phyloP scores from a whole-genome alignment of 2,888 invertebrate genomes.

The Ophioninae sp. region DNA sequence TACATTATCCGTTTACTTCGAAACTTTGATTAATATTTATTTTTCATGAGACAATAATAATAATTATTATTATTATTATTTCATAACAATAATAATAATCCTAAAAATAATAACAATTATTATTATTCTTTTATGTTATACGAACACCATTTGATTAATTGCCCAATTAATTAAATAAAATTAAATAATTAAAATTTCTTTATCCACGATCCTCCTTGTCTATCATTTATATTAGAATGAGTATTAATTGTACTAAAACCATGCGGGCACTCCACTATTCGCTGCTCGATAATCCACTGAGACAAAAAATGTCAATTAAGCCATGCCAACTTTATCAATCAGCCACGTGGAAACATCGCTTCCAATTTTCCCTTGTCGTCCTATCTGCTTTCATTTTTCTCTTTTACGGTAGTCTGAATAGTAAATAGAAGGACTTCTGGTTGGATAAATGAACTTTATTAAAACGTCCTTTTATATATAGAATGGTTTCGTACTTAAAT shows the following conservation, averaged over 20 bases:
- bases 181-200: neutral
- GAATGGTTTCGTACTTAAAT: neutral
- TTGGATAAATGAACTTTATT: slow-evolving; percentile 27
- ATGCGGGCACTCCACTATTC: too few species aligned
- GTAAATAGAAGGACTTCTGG: slow-evolving; percentile 7
- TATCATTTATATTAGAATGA: neutral
- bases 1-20: too few species aligned
- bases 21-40: too few species aligned
- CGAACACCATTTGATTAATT: too few species aligned
- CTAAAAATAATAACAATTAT: too few species aligned
- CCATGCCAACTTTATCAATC: neutral
- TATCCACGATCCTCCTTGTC: neutral
- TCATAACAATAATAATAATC: too few species aligned
- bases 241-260: neutral
- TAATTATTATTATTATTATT: too few species aligned
- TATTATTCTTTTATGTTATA: too few species aligned
- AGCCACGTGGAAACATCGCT: neutral
- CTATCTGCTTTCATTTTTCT: neutral
- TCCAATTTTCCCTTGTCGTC: neutral
- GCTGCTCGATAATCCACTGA: neutral
- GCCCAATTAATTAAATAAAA: too few species aligned
- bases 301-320: neutral
- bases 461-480: slow-evolving; percentile 2
- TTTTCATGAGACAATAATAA: too few species aligned
- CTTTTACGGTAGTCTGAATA: neutral